Conservation (phyloP, 2,113 vertebrate species). For the Saccopteryx leptura region DNA sequence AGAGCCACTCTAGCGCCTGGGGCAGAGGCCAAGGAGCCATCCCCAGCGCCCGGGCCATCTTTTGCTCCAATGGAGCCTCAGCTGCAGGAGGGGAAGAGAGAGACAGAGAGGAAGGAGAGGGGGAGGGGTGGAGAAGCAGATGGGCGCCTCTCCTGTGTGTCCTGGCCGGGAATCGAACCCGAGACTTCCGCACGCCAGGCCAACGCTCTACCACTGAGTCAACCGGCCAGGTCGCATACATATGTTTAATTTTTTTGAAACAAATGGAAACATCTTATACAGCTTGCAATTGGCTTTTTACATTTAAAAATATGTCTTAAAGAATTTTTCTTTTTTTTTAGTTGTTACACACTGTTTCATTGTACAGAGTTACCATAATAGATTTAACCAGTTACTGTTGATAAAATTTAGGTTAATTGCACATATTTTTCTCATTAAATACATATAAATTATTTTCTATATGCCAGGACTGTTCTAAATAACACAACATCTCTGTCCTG, state of each 20-base stretch:
- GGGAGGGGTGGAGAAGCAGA: too few species aligned
- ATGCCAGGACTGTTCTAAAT: background rate
- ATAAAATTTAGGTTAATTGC: background rate
- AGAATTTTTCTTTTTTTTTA: constrained; percentile 20
- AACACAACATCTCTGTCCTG: background rate
- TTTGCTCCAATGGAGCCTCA: too few species aligned
- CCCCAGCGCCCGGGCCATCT: too few species aligned
- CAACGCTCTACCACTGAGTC: too few species aligned
- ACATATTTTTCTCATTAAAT: background rate
- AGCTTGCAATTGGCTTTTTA: background rate
- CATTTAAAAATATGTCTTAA: background rate
- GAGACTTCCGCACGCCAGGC: too few species aligned
- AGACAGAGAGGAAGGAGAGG: too few species aligned
- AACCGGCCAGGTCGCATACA: background rate
- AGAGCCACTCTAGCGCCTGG: too few species aligned
- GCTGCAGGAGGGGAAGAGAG: too few species aligned
- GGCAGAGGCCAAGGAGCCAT: too few species aligned
- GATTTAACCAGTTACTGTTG: background rate
- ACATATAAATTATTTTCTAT: background rate
- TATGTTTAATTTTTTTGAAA: constrained; percentile 42
- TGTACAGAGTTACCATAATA: background rate
- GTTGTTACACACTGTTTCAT: background rate
- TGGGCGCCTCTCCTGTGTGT: too few species aligned
- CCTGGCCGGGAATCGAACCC: too few species aligned
- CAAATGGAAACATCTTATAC: background rate